phyloP scores from a whole-genome alignment of 2,113 vertebrate species.

The Mus pahari region DNA sequence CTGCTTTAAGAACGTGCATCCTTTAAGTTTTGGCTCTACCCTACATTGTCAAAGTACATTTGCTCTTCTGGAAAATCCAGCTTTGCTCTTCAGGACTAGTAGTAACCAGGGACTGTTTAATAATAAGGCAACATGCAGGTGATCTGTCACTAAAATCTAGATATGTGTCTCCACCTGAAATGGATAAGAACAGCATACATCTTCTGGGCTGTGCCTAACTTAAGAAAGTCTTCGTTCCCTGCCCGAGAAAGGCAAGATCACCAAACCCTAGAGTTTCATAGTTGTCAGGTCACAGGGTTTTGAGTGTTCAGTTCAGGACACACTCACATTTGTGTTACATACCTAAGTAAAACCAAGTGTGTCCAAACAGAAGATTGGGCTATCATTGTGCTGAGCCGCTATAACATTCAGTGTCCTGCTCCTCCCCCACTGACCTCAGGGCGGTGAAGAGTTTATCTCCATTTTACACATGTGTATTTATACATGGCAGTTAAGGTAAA shows the following conservation, averaged over 20 bases:
- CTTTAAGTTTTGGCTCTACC: neutral
- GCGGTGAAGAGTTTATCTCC: neutral
- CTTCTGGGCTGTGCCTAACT: neutral
- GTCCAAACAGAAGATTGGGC: conserved; percentile 1
- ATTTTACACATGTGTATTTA: neutral
- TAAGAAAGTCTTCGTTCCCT: neutral
- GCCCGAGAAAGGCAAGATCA: neutral
- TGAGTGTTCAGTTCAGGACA: neutral
- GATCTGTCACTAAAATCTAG: neutral
- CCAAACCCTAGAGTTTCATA: neutral
- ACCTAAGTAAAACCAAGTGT: conserved; percentile 7
- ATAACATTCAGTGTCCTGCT: neutral
- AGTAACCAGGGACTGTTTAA: neutral
- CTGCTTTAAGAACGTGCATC: neutral
- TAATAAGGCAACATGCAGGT: neutral
- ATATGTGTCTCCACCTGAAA: neutral
- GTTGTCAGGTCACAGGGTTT: neutral
- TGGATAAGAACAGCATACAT: neutral
- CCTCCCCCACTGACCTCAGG: neutral
- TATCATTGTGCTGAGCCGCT: neutral
- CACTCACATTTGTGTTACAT: neutral
- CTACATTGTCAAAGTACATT: too few species aligned
- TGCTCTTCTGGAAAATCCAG: neutral
- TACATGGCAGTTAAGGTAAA: neutral
- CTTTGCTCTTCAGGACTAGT: too few species aligned